phyloP scores from a whole-genome alignment of 2,888 invertebrate genomes.

The Zelleria hepariella region DNA sequence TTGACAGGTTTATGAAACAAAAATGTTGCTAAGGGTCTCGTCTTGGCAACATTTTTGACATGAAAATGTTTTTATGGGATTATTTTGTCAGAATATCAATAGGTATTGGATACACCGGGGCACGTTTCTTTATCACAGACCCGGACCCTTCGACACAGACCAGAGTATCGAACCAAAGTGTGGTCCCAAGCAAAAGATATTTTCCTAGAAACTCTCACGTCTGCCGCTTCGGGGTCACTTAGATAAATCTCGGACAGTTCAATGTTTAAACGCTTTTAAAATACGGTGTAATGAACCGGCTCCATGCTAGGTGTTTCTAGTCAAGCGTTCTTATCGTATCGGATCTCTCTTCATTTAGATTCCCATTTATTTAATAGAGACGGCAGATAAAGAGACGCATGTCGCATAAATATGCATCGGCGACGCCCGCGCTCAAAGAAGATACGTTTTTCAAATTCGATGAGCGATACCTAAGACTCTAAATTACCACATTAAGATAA shows the following conservation, averaged over 20 bases:
- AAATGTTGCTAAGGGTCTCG: too few species aligned
- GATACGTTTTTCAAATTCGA: constrained; percentile 42
- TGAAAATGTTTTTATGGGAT: too few species aligned
- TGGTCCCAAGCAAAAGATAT: background rate
- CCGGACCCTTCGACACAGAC: too few species aligned
- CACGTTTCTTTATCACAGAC: too few species aligned
- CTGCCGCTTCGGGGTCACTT: background rate
- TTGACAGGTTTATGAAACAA: too few species aligned
- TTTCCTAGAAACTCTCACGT: background rate
- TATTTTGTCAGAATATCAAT: too few species aligned
- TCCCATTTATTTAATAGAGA: constrained; percentile 62
- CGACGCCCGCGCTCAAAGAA: constrained; percentile 30
- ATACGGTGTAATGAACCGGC: constrained; percentile 52
- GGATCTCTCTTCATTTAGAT: constrained; percentile 66
- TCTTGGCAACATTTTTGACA: too few species aligned
- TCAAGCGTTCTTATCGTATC: constrained; percentile 62
- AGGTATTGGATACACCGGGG: too few species aligned
- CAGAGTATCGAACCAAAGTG: background rate
- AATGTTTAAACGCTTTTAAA: constrained; percentile 37
- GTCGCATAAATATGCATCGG: constrained; percentile 49
- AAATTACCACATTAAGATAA: constrained; percentile 57
- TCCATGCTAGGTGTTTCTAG: constrained; percentile 49
- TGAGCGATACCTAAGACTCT: constrained; percentile 44
- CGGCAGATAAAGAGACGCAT: constrained; percentile 50
- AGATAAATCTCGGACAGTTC: constrained; percentile 38